phyloP scores from a whole-genome alignment of 2,797 vertebrate species.

The Ciconia nigra region DNA sequence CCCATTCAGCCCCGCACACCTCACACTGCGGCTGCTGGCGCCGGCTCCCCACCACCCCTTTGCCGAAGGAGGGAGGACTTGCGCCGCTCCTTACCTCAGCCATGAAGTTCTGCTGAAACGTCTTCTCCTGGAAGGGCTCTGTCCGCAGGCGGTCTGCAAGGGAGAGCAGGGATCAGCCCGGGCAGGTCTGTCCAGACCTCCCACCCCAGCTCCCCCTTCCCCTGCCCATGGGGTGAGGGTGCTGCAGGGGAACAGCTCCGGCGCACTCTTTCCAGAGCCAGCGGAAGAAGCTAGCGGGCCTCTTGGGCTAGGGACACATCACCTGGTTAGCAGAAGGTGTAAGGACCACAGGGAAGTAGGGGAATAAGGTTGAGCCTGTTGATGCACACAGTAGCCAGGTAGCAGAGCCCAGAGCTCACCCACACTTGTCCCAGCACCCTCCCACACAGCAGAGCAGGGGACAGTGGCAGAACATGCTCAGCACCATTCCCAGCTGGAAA shows the following conservation, averaged over 20 bases:
- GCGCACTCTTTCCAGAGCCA: neutral
- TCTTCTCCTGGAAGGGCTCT: neutral
- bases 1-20: neutral
- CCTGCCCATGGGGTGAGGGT: neutral
- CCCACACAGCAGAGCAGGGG: rapidly evolving
- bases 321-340: neutral
- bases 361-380: neutral
- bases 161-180: neutral
- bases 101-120: neutral
- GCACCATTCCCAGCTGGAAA: neutral
- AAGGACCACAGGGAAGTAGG: neutral
- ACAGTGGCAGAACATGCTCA: neutral
- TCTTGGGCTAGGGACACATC: neutral
- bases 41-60: neutral
- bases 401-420: neutral
- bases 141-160: constrained; percentile 44
- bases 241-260: neutral
- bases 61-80: neutral
- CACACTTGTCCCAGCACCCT: neutral
- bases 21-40: neutral
- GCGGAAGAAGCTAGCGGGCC: neutral
- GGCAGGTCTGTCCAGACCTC: neutral
- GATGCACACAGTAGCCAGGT: neutral
- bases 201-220: neutral
- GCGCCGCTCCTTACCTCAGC: neutral